Conservation (phyloP, 23 tunicate genomes). For the Phallusia fumigata region DNA sequence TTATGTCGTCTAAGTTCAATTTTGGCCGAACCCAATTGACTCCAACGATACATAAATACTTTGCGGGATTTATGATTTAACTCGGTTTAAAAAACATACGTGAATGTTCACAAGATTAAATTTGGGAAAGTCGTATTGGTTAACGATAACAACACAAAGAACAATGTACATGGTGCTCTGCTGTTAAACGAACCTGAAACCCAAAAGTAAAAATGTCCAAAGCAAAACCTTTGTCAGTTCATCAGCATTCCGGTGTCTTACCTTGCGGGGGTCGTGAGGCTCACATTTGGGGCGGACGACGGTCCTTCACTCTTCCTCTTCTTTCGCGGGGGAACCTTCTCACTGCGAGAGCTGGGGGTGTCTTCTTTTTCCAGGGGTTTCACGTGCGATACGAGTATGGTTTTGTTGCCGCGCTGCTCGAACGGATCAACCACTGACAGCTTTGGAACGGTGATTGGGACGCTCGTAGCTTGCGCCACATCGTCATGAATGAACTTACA, state of each 20-base stretch:
- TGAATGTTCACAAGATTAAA: no score
- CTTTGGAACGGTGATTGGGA: conserved; percentile 6
- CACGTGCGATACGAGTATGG: conserved; percentile 46
- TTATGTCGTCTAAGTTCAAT: not conserved
- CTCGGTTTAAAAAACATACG: no score
- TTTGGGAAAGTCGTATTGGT: no score
- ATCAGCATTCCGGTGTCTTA: no score
- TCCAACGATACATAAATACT: no score
- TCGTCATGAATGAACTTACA: conserved; percentile 69
- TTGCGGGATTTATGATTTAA: no score
- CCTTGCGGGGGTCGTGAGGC: conserved; percentile 35
- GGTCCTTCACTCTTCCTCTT: not conserved
- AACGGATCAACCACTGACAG: conserved; percentile 87
- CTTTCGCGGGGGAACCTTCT: not conserved
- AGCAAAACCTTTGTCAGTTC: no score
- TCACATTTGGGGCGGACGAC: conserved; percentile 13
- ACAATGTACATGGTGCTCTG: no score
- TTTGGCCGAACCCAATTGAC: no score
- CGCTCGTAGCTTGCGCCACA: conserved; percentile 31
- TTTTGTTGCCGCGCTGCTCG: conserved; percentile 88
- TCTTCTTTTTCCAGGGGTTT: conserved; percentile 15
- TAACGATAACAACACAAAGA: no score
- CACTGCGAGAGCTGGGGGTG: not conserved
- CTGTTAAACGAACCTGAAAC: no score
- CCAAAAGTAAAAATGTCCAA: no score